Evolutionary conservation across 2,888 invertebrate species (phyloP), one percentile per base, ranked within the genome.

Genomic region (Bellardia bayeri): DNA sequence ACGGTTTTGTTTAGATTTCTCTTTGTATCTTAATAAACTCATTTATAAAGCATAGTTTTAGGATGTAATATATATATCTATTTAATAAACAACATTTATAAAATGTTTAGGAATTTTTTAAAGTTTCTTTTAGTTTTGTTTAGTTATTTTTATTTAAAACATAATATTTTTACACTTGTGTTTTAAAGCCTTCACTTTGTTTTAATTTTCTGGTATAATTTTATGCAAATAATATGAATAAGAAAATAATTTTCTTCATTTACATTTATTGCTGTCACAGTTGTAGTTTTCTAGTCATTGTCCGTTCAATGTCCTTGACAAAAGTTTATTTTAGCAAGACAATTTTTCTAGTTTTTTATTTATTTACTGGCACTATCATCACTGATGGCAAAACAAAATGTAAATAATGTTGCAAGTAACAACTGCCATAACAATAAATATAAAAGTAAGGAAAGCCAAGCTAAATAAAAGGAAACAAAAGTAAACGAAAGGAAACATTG

Each of bases 291-390:
- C n/a, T 40, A 58, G 66, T 68, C 58, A 49, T 84, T 84, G 72
- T 71, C 84, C 84, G 72, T 84, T 84, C 74, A 84, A 84, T 87
- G 87, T 87, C 87, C 87, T 84, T 87, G 84, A 78, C 87, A 82
- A 71, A 71, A 84, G 72, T 72, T 72, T 75, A 37, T 68, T 75
- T 61, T 54, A 51, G 14, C 61, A 64, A 63, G 16, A 63, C n/a
- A 56, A 56, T 63, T 58, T 66, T 66, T 33, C 23, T 40, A 64
- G 30, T 64, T 74, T 37, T 85, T 80, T 61, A 33, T 74, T 85
- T 74, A 33, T 74, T 85, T 74, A 64, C 81, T 81, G 64, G 23
- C 72, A 84, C 79, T 54, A 74, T 61, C 61, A 85, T 74, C 66
- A 45, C 56, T 71, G 64, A 37, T 58, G 61, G 40, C 33, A 80